These are phyloP conservation scores for Hirundichthys speculiger DNA, from an alignment of 2,113 vertebrate genomes.

Conservation along the genomic window DNA sequence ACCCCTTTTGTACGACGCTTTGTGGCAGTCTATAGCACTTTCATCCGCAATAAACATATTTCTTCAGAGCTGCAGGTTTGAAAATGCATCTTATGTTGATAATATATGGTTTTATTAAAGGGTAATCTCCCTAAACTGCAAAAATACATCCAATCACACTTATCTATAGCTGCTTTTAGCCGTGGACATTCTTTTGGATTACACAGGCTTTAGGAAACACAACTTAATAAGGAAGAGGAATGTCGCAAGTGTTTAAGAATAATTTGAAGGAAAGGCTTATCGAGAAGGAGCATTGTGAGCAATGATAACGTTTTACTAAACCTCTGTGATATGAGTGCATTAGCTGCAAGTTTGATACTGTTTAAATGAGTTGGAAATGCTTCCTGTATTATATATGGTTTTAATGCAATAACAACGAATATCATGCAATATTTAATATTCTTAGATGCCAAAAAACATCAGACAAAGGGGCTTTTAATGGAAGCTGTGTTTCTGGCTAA, in stretches of 20 bases:
- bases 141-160: not conserved
- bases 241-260: not conserved
- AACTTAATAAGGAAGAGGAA: not conserved
- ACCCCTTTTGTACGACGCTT: constrained; percentile 65
- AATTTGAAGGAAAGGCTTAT: not conserved
- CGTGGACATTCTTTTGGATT: not conserved
- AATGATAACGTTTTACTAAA: no score
- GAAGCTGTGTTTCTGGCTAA: no score
- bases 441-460: no score
- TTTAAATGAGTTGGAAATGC: no score
- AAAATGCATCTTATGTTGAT: constrained; percentile 4
- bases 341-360: no score
- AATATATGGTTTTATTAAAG: constrained; percentile 4
- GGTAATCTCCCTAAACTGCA: not conserved
- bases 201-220: not conserved
- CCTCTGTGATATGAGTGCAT: no score
- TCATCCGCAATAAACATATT: constrained; percentile 53
- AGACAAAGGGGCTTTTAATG: no score
- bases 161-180: not conserved
- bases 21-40: constrained; percentile 44
- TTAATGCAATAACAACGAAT: no score
- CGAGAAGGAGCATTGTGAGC: no score
- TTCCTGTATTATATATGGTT: no score
- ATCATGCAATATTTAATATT: no score
- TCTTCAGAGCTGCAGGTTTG: constrained; percentile 34